A percentile compares a stretch with the other conserved stretches of the same genome.
Conservation (phyloP, 64 coral and sea anemone species). For the Montipora efflorescens region DNA sequence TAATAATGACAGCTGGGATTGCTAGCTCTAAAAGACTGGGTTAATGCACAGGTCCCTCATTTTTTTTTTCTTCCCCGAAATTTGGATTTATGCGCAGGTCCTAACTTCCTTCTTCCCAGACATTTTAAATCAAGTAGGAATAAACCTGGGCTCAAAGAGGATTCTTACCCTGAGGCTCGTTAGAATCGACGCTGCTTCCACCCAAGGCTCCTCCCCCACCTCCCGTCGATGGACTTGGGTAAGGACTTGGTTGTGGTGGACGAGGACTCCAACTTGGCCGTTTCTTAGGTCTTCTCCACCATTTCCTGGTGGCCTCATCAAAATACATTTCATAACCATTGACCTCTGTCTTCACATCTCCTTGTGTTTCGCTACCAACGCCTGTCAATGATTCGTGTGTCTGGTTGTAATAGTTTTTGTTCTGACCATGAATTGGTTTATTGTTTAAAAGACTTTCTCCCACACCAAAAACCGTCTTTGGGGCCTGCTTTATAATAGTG, state of each 20-base stretch:
- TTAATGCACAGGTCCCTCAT: no score
- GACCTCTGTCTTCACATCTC: neutral
- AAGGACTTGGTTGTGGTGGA: neutral
- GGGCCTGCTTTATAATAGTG: neutral
- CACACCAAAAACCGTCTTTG: neutral
- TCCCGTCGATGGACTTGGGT: constrained; percentile 10
- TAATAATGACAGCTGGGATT: no score
- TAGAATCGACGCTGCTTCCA: constrained; percentile 10
- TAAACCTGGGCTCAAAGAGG: neutral
- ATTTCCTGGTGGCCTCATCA: neutral
- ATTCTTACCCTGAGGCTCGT: constrained; percentile 30
- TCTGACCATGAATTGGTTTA: neutral
- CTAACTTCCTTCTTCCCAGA: neutral
- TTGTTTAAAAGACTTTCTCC: constrained; percentile 4
- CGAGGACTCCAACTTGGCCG: neutral
- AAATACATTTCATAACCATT: neutral
- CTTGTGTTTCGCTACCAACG: neutral
- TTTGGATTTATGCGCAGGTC: no score
- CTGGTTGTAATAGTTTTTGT: neutral
- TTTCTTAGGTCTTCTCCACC: neutral
- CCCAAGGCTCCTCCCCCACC: constrained; percentile 4
- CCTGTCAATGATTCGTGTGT: neutral
- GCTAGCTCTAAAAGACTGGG: no score
- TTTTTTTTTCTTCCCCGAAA: no score
- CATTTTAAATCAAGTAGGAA: neutral